Percentiles rank a stretch among this genome's conserved stretches.
These are phyloP conservation scores for Apodemia mormo DNA, from an alignment of 2,888 invertebrate species.

Conservation along the genomic window DNA sequence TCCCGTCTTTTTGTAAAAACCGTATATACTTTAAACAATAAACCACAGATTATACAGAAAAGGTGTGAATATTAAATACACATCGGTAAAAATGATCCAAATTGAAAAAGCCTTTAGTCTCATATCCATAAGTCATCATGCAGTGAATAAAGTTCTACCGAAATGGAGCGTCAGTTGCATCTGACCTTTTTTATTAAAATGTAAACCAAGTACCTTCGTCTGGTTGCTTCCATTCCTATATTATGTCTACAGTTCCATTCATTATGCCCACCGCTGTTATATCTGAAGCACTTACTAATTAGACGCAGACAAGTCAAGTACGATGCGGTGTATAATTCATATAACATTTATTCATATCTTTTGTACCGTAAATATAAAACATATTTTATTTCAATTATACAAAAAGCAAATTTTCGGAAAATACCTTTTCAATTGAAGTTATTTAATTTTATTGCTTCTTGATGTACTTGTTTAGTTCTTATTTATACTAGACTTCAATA, in stretches of 20 bases:
- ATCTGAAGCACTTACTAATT: slow-evolving; percentile 8
- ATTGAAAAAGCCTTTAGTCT: no score
- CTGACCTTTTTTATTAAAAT: slow-evolving; percentile 13
- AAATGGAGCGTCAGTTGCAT: neutral
- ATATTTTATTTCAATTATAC: neutral
- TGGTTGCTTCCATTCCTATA: no score
- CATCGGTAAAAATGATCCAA: no score
- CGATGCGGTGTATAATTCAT: neutral
- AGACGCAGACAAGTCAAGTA: slow-evolving; percentile 5
- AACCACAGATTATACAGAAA: no score
- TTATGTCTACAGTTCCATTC: no score
- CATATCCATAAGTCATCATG: neutral
- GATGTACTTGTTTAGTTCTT: no score
- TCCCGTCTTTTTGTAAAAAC: no score
- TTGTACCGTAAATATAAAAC: neutral
- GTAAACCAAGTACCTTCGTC: neutral
- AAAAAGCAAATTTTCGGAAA: neutral
- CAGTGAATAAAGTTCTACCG: neutral
- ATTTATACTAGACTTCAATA: no score
- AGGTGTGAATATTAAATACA: no score
- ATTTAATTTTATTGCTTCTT: no score
- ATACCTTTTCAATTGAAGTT: no score
- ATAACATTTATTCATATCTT: neutral
- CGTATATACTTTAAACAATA: no score
- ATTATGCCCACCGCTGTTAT: neutral